These are phyloP conservation scores for Aegotheles bennettii DNA, from an alignment of 2,113 vertebrate species.

Conservation along the genomic window DNA sequence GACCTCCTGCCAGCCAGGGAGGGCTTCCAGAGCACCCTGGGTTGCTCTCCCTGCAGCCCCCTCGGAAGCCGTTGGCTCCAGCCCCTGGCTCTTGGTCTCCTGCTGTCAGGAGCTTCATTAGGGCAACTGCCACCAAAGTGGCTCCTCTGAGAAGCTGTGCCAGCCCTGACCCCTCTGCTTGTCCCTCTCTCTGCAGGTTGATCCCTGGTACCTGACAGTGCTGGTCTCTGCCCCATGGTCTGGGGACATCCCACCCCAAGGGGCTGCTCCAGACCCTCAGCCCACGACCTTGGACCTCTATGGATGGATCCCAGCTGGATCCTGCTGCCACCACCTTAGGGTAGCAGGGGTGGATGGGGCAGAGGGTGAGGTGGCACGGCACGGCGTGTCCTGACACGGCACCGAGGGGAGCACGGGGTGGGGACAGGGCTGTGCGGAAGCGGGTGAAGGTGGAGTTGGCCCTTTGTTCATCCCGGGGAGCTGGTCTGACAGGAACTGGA, in stretches of 20 bases:
- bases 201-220: background rate
- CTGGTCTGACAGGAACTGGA: constrained; percentile 57
- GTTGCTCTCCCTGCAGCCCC: background rate
- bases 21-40: background rate
- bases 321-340: background rate
- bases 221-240: background rate
- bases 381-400: rapidly evolving
- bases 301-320: rapidly evolving
- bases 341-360: background rate
- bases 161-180: background rate
- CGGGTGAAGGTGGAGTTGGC: constrained; percentile 26
- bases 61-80: too few relatives aligned
- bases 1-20: rapidly evolving
- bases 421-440: background rate
- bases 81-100: background rate
- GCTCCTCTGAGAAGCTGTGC: background rate
- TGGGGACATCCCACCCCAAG: rapidly evolving
- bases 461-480: background rate
- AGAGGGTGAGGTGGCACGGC: background rate
- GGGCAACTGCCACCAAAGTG: rapidly evolving
- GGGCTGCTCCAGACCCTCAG: background rate
- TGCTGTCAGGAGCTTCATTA: background rate
- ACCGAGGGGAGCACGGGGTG: background rate
- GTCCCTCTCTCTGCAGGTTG: background rate
- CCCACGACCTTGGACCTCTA: background rate